A percentile compares a stretch with the other conserved stretches of the same genome.
phyloP scores from a whole-genome alignment of 2,113 vertebrate species.

The Nycticorax nycticorax region DNA sequence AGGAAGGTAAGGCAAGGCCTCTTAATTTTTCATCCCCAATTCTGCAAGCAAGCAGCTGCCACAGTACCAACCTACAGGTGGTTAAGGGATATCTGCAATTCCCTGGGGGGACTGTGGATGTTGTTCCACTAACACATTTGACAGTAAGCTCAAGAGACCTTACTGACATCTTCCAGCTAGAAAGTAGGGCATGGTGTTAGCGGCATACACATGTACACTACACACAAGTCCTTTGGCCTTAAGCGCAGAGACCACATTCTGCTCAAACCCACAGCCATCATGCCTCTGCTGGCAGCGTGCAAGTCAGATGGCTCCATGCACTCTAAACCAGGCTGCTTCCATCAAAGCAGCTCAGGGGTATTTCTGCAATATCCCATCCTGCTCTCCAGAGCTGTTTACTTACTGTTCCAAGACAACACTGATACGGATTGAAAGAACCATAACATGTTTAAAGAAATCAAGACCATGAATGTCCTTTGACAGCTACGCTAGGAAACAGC shows the following conservation, averaged over 20 bases:
- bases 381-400: conserved; percentile 1
- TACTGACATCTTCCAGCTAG: neutral
- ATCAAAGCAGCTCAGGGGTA: neutral
- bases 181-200: neutral
- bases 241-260: neutral
- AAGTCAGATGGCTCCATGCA: neutral
- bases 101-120: neutral
- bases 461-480: conserved; percentile 46
- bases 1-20: neutral
- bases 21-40: neutral
- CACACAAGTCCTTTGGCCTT: neutral
- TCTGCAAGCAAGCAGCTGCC: neutral
- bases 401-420: conserved; percentile 33
- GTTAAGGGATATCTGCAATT: neutral
- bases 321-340: neutral
- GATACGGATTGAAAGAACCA: conserved; percentile 36
- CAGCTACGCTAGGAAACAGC: conserved; percentile 43
- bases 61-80: neutral
- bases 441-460: conserved; percentile 61
- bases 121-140: neutral
- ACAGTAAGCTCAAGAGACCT: neutral
- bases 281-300: neutral
- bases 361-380: neutral
- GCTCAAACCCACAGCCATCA: neutral
- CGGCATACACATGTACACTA: neutral